phyloP scores from a whole-genome alignment of 2,113 vertebrate genomes.

The Tragelaphus scriptus region DNA sequence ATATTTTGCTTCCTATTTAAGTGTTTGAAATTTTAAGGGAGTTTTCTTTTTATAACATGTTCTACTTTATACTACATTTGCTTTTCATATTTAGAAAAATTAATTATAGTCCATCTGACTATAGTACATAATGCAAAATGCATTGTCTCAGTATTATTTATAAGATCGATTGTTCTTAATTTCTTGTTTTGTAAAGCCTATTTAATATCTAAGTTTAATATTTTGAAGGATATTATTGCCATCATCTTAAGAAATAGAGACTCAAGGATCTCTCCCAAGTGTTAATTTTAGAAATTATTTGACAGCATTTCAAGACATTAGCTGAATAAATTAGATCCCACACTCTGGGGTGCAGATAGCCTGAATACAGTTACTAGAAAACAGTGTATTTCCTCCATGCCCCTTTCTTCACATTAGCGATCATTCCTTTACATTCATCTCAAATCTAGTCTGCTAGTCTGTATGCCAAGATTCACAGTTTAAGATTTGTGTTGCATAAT shows the following conservation, averaged over 20 bases:
- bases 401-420: not conserved
- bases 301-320: not conserved
- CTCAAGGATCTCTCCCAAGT: not conserved
- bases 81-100: not conserved
- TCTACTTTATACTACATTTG: not conserved
- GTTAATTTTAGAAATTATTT: not conserved
- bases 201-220: not conserved
- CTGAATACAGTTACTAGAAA: constrained; percentile 7
- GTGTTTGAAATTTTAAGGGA: not conserved
- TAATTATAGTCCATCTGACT: not conserved
- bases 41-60: not conserved
- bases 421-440: not conserved
- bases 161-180: not conserved
- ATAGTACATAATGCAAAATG: not conserved
- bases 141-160: not conserved
- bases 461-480: not conserved
- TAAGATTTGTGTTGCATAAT: not conserved
- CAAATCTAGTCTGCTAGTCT: not conserved
- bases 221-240: not conserved
- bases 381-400: not conserved
- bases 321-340: not conserved
- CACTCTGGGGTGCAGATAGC: not conserved
- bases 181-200: not conserved
- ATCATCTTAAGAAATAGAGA: not conserved
- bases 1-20: not conserved